Percentiles rank a stretch among this genome's conserved stretches.
phyloP scores from a whole-genome alignment of 2,888 invertebrate species.

The Cantharis rufa region DNA sequence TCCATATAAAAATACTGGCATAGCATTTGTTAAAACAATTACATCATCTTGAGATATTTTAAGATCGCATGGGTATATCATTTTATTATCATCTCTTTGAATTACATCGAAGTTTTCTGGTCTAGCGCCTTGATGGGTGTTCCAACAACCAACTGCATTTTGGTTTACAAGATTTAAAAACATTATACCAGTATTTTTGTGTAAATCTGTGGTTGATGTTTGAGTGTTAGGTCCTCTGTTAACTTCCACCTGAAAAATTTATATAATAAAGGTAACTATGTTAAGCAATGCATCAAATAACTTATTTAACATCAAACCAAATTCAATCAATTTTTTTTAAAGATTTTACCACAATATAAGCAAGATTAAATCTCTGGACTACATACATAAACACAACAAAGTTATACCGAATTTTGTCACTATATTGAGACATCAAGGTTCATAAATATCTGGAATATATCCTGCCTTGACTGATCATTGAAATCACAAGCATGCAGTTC shows the following conservation, averaged over 20 bases:
- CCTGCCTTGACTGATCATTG: too few species aligned
- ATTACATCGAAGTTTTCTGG: slow-evolving; percentile 61
- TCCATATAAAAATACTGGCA: slow-evolving; percentile 70
- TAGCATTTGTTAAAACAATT: slow-evolving; percentile 70
- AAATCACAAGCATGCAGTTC: too few species aligned
- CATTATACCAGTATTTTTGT: slow-evolving; percentile 63
- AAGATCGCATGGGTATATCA: slow-evolving; percentile 76
- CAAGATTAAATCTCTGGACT: too few species aligned
- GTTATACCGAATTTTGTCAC: too few species aligned
- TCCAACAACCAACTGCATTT: slow-evolving; percentile 79
- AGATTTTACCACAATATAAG: too few species aligned
- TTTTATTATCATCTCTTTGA: slow-evolving; percentile 61
- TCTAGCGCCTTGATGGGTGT: slow-evolving; percentile 55
- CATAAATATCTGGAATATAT: too few species aligned
- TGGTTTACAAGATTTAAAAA: slow-evolving; percentile 73
- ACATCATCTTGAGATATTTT: slow-evolving; percentile 66
- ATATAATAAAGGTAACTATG: background rate
- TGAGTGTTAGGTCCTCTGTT: slow-evolving; percentile 68
- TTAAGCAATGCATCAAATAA: background rate
- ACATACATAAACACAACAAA: too few species aligned
- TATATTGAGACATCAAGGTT: too few species aligned
- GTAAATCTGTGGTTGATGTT: slow-evolving; percentile 70
- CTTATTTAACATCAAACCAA: too few species aligned
- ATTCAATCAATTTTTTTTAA: too few species aligned
- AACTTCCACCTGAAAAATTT: slow-evolving; percentile 61